Evolutionary conservation across 1,140 invertebrate species (phyloP), one percentile per base, ranked within the genome.

Genomic region (Drosophila setifemur): DNA sequence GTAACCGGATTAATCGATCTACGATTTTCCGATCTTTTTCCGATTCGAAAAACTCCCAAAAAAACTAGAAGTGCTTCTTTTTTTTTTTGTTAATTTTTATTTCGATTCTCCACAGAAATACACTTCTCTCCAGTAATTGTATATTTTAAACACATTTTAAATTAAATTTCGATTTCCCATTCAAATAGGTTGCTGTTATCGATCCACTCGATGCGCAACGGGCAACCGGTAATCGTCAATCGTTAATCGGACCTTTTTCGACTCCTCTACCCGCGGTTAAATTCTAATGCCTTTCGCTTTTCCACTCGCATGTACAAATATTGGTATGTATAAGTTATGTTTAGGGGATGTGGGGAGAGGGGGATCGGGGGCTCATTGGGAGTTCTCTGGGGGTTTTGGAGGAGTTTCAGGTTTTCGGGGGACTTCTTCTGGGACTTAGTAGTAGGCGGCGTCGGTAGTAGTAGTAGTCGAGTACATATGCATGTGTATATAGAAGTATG

Each of bases 41-140:
- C 16, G 9, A 1, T 19, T 39, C 3, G 9, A n/a, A 9, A 40
- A n/a, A 40, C 8, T 14, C 9, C 9, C 9, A 42, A 26, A 25
- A 16, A 50, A 39, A 28, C 12, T 16, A 12, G 3, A 25, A 6
- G 23, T 19, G 9, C 14, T 35, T n/a, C 9, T 12, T 50, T 19
- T 16, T 31, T 44, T 61, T 82, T 71, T 60, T 55, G 49, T 66
- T 83, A 50, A 73, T 74, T 79, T 83, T 83, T 85, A 86, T 86
- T 83, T 85, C 79, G 70, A 75, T 86, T 85, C 75, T 47, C 70
- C 71, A 72, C 82, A 61, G 73, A 83, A 73, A 70, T 77, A 83
- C 78, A 83, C 57, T 53, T 73, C 71, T 54, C 69, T 63, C 63
- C 79, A 61, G 54, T 58, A 74, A n/a, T 74, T 55, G 78, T 57